Base-by-base conservation (phyloP, 2,888 invertebrate genomes). In the Cheiracanthium punctorium region DNA sequence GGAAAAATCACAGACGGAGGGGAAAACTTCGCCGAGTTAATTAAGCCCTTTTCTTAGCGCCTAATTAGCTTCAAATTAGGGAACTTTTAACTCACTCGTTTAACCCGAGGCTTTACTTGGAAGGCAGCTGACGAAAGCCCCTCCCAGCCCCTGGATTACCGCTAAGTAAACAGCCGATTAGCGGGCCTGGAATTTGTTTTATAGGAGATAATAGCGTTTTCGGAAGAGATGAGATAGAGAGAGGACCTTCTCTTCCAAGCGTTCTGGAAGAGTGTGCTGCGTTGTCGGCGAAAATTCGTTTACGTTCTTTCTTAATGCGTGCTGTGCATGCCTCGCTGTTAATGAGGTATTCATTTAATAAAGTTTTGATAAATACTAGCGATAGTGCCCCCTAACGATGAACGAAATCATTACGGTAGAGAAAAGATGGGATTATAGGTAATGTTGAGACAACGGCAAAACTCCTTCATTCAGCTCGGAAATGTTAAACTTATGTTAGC, bases 291-390 rank as follows among this genome's bases (percentile, higher is more conserved):
- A 24, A 37, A 58, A 58, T 58, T 58, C 58, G 58, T 24, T 58
- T 58, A 58, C 24, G 58, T 7, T 48, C 43, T 48, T 7, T 48
- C 43, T 48, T 7, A 48, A 17, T 14, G 43, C 17, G 24, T 17
- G 58, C 24, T 7, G 24, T 24, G 20, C 58, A 48, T 37, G 24
- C 7, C 24, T 37, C 4, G 58, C 4, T 7, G 24, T 58, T 58
- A 58, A 58, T 24, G 58, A 58, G 58, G 58, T 58, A 58, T 58
- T 58, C 58, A 58, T 58, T 58, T 58, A 24, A 58, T 58, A 58
- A 58, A 58, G 24, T 24, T n/a, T 24, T 58, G 58, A 58, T 58
- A 58, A 58, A 58, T 58, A 17, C 58, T 24, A 24, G 17, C 58
- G 58, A 24, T 48, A 58, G 20, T 4, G 2, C 20, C 12, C 12